Evolutionary conservation across 2,888 invertebrate genomes (phyloP), one percentile per base, ranked within the genome.

Genomic region (Troides oblongomaculatus): DNA sequence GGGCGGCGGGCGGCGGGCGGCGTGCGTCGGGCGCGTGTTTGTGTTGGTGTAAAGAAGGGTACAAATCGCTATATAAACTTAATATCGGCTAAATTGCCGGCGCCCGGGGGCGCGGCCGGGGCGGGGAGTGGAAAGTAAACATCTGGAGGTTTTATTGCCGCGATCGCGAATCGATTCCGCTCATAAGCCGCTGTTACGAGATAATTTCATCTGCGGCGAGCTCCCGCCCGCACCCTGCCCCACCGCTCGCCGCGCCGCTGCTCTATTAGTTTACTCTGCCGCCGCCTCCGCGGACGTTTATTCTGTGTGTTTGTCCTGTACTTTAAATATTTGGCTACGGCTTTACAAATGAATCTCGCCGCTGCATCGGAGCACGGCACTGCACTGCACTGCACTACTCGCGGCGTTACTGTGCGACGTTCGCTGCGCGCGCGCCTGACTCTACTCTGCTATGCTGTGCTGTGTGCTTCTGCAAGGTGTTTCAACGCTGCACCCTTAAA

Each of bases 1-100:
- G 3, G 0, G 30, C 30, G 30, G 30, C 30, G 3, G 0, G 30
- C 30, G 5, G 50, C 50, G 2, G 25, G 3, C 25, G 2, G 25
- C 5, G 25, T 30, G 25, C 25, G 25, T 2, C 25, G 30, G 30
- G 30, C 70, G 68, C 69, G 57, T 76, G 74, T 68, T 72, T 72
- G 61, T 75, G 75, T 78, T 84, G 84, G 84, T 87, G 88, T 88
- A 86, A 88, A 87, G 87, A 86, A 88, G 89, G 89, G 88, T 86
- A 88, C 89, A 89, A 89, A 89, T 90, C 90, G 89, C 87, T 89
- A 86, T 86, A 90, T 90, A 90, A 90, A 90, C 90, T 88, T 89
- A 90, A 90, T 90, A 90, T 89, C 90, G 90, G 82, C 84, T 85
- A 87, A 89, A 88, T 87, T 87, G 88, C 79, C 81, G 83, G 77